A percentile compares a stretch with the other conserved stretches of the same genome.
Conservation (phyloP, 1,140 invertebrate genomes). For the Adoxophyes honmai region DNA sequence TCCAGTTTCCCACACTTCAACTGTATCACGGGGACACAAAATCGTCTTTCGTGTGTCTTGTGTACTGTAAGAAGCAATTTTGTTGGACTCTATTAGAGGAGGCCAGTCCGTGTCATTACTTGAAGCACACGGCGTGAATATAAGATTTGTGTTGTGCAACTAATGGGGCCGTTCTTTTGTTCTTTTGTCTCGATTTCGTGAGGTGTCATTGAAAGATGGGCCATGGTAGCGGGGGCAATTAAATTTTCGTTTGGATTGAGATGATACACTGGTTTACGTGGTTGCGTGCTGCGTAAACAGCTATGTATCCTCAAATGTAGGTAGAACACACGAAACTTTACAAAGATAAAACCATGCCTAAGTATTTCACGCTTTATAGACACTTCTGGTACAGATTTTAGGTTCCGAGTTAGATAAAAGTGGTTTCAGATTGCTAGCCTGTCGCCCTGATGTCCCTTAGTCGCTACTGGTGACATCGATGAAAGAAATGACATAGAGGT, state of each 20-base stretch:
- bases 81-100: slow-evolving; percentile 47
- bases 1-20: background rate
- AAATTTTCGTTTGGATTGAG: background rate
- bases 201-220: slow-evolving; percentile 56
- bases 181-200: slow-evolving; percentile 56
- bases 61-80: slow-evolving; percentile 40
- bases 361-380: too few species aligned
- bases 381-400: too few species aligned
- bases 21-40: background rate
- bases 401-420: too few species aligned
- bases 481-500: too few species aligned
- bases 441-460: too few species aligned
- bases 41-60: background rate
- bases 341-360: too few species aligned
- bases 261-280: too few species aligned
- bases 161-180: slow-evolving; percentile 46
- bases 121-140: slow-evolving; percentile 56
- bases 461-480: too few species aligned
- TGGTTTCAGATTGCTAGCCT: too few species aligned
- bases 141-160: slow-evolving; percentile 50
- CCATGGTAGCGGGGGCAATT: slow-evolving; percentile 33
- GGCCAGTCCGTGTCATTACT: slow-evolving; percentile 47
- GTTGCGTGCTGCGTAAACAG: too few species aligned
- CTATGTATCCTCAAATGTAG: too few species aligned
- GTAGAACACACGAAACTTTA: too few species aligned